Conservation (phyloP, 2,113 vertebrate species). For the Lophochroa leadbeateri region DNA sequence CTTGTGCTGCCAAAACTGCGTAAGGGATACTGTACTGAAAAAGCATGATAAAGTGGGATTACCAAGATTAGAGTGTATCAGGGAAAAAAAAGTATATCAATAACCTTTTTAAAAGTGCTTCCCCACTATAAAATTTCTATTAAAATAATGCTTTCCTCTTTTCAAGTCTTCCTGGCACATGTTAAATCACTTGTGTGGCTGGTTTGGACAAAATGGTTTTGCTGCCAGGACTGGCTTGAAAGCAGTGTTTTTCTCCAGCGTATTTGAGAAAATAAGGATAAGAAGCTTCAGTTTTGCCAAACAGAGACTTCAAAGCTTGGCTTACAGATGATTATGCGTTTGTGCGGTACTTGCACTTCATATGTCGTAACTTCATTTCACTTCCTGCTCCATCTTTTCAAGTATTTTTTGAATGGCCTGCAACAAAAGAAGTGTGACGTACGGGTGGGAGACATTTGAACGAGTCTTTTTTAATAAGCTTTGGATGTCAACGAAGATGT, state of each 20-base stretch:
- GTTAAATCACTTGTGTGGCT: neutral
- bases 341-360: neutral
- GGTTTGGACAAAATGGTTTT: neutral
- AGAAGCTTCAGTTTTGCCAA: neutral
- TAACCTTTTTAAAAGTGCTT: neutral
- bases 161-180: neutral
- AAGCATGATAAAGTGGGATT: neutral
- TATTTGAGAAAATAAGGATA: neutral
- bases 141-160: neutral
- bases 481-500: neutral
- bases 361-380: neutral
- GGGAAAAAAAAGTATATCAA: neutral
- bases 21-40: rapidly evolving
- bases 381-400: neutral
- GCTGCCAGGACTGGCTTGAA: slow-evolving; percentile 1
- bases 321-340: neutral
- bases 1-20: neutral
- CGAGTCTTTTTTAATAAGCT: neutral
- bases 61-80: neutral
- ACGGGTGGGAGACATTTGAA: neutral
- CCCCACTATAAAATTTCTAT: neutral
- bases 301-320: slow-evolving; percentile 14
- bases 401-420: neutral
- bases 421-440: neutral
- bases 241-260: neutral